phyloP scores from a whole-genome alignment of 2,113 vertebrate species.

The Neoarius graeffei region DNA sequence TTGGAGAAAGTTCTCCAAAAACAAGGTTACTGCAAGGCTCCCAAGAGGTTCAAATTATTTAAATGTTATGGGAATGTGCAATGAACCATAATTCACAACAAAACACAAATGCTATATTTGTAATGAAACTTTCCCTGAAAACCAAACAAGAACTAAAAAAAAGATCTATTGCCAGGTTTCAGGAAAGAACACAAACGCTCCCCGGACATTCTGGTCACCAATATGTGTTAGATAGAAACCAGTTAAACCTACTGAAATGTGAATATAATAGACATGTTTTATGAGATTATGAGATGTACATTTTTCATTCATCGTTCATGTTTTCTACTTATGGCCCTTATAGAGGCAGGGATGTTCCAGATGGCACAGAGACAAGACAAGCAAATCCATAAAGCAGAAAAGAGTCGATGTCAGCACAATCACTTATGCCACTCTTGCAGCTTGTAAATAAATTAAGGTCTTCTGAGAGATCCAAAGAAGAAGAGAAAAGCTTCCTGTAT shows the following conservation, averaged over 20 bases:
- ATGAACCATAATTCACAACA: background rate
- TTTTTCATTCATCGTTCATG: background rate
- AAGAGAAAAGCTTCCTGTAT: slow-evolving; percentile 21
- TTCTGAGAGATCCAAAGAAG: slow-evolving; percentile 21
- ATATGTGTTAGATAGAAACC: too few relatives aligned
- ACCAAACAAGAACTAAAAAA: background rate
- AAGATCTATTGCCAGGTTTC: background rate
- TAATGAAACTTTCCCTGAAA: background rate
- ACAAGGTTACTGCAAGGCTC: background rate
- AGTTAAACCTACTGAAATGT: background rate
- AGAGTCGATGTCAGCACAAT: slow-evolving; percentile 10
- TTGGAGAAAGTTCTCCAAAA: background rate
- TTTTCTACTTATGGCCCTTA: slow-evolving; percentile 9
- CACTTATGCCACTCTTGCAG: slow-evolving; percentile 20
- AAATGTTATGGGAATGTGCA: background rate
- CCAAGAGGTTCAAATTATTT: background rate
- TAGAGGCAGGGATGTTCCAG: slow-evolving; percentile 2
- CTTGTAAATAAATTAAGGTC: slow-evolving; percentile 23
- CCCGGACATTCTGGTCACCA: background rate
- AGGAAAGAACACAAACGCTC: background rate
- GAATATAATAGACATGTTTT: background rate
- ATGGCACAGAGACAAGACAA: slow-evolving; percentile 26
- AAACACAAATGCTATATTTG: background rate
- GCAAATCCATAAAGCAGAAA: slow-evolving; percentile 9
- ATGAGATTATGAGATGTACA: background rate